These are phyloP conservation scores for Axinella damicornis DNA, from an alignment of 37 sponge, comb jelly and placozoan species.

Conservation along the genomic window DNA sequence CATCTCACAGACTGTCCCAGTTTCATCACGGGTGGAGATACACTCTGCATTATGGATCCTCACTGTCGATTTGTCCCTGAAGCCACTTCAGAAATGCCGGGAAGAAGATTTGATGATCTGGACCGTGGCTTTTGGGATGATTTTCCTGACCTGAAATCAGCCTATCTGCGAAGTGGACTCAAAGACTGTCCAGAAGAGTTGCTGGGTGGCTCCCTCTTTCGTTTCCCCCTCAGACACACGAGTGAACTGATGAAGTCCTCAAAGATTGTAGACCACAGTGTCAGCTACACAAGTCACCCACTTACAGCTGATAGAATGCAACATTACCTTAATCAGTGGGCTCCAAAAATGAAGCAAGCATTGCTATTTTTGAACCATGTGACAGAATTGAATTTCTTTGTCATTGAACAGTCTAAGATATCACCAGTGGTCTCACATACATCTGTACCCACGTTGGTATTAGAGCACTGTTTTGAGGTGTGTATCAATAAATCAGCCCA, in stretches of 20 bases:
- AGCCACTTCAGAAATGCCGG: conserved; percentile 15
- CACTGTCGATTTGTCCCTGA: conserved; percentile 41
- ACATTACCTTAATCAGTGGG: conserved; percentile 33
- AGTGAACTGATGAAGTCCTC: conserved; percentile 26
- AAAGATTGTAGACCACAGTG: conserved; percentile 26
- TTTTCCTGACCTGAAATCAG: conserved; percentile 58
- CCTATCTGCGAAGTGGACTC: conserved; percentile 34
- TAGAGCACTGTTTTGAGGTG: not conserved
- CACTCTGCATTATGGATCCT: conserved; percentile 52
- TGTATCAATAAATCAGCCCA: not conserved
- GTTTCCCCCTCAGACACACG: conserved; percentile 72
- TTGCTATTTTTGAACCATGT: conserved; percentile 70
- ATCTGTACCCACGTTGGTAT: no score
- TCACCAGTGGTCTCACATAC: no score
- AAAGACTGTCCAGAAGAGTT: conserved; percentile 35
- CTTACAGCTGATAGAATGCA: conserved; percentile 36
- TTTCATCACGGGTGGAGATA: conserved; percentile 51
- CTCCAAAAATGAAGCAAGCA: conserved; percentile 54
- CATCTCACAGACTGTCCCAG: conserved; percentile 82
- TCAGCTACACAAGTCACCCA: not conserved
- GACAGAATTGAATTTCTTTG: conserved; percentile 42
- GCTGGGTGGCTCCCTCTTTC: conserved; percentile 72
- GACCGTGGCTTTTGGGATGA: conserved; percentile 50
- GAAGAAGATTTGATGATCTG: conserved; percentile 9
- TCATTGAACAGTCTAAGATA: conserved; percentile 22